Percentiles rank a stretch among this genome's conserved stretches.
phyloP scores from a whole-genome alignment of 1,140 invertebrate genomes.

The Asbolus verrucosus region DNA sequence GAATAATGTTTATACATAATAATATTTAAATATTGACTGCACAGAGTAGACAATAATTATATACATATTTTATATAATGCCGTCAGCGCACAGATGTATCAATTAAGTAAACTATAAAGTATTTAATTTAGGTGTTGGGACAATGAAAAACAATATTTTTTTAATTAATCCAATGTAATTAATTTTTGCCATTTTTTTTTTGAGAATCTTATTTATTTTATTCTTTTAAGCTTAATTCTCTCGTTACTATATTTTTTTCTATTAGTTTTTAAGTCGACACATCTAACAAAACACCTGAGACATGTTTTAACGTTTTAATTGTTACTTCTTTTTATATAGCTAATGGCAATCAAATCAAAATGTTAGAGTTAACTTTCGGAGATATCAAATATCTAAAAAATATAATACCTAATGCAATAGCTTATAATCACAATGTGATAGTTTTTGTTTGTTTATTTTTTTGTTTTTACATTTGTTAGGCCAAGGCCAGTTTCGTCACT shows the following conservation, averaged over 20 bases:
- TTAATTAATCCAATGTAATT: constrained; percentile 54
- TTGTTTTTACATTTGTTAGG: constrained; percentile 61
- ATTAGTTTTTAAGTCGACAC: constrained; percentile 5
- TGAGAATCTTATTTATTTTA: constrained; percentile 54
- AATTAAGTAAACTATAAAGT: constrained; percentile 51
- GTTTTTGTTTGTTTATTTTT: constrained; percentile 59
- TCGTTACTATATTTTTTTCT: no score
- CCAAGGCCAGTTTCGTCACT: constrained; percentile 61
- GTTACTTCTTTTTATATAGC: constrained; percentile 13
- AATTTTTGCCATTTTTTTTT: constrained; percentile 47
- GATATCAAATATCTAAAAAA: constrained; percentile 51
- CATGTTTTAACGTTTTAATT: constrained; percentile 9
- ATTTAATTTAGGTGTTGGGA: constrained; percentile 63
- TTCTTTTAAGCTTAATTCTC: constrained; percentile 30
- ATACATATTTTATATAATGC: constrained; percentile 53
- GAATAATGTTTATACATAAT: constrained; percentile 55
- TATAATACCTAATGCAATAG: constrained; percentile 48
- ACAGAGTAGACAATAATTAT: constrained; percentile 61
- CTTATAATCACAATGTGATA: constrained; percentile 59
- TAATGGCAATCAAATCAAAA: constrained; percentile 40
- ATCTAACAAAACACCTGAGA: constrained; percentile 23
- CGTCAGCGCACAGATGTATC: constrained; percentile 57
- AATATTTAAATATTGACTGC: constrained; percentile 58
- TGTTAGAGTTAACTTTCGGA: background rate
- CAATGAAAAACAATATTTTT: constrained; percentile 56